Conservation (phyloP, 2,797 vertebrate genomes). For the Mico argentatus region DNA sequence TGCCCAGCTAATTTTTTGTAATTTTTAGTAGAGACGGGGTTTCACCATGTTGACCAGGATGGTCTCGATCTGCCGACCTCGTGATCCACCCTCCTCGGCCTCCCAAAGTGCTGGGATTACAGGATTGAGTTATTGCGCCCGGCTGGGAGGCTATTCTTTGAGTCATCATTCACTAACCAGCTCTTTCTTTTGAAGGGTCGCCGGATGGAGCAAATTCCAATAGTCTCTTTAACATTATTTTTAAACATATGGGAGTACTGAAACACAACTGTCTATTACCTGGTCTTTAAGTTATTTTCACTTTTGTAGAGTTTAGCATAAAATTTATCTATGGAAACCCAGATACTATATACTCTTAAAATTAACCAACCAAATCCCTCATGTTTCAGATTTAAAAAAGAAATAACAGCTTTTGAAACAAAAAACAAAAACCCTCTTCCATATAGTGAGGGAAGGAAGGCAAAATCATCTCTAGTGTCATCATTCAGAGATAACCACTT, state of each 20-base stretch:
- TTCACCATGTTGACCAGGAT: too few relatives aligned
- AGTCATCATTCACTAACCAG: neutral
- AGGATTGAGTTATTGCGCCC: too few relatives aligned
- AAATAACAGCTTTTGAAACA: neutral
- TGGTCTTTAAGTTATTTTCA: neutral
- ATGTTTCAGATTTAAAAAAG: constrained; percentile 37
- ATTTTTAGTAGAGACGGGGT: too few relatives aligned
- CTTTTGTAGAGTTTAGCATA: neutral
- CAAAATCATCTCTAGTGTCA: neutral
- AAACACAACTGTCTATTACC: neutral
- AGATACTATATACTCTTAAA: neutral
- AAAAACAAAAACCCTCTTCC: neutral
- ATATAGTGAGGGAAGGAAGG: neutral
- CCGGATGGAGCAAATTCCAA: constrained; percentile 18
- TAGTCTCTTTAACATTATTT: neutral
- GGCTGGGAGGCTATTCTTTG: neutral
- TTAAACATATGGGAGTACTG: neutral
- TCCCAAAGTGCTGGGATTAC: too few relatives aligned
- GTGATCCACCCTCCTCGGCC: too few relatives aligned
- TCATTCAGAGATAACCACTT: neutral
- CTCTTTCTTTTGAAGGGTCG: neutral
- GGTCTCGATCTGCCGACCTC: too few relatives aligned
- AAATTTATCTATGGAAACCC: neutral
- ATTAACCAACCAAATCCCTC: neutral
- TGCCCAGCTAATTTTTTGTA: too few relatives aligned